Conservation (phyloP, 2,797 vertebrate genomes). For the Anguilla marmorata region DNA sequence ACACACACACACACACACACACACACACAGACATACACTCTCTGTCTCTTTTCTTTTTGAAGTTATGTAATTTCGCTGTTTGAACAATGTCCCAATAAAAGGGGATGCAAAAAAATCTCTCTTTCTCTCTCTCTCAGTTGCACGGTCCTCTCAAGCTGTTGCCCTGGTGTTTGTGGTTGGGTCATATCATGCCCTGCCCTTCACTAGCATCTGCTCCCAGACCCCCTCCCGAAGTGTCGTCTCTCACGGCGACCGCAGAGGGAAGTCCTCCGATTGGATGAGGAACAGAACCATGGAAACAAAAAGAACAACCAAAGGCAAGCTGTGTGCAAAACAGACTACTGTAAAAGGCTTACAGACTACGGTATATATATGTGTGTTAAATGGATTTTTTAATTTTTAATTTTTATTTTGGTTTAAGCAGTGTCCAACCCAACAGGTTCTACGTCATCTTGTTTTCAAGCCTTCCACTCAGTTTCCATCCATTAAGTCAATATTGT, state of each 20-base stretch:
- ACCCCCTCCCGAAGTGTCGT: not conserved
- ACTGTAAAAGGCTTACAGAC: too few species aligned
- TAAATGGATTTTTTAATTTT: too few species aligned
- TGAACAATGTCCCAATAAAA: too few species aligned
- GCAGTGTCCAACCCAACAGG: too few species aligned
- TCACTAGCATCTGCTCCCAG: conserved; percentile 3
- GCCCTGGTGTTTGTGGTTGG: not conserved
- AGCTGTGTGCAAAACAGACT: too few species aligned
- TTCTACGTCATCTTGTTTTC: too few species aligned
- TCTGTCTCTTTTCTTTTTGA: too few species aligned
- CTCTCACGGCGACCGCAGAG: not conserved
- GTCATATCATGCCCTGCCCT: not conserved
- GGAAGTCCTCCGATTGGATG: not conserved
- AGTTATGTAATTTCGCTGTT: too few species aligned
- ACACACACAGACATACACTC: too few species aligned
- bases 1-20: too few species aligned
- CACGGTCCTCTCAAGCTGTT: not conserved
- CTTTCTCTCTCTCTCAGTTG: not conserved
- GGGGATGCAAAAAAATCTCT: not conserved
- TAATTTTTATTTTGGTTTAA: not conserved
- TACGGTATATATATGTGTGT: too few species aligned
- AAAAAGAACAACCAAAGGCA: not conserved
- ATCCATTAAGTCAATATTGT: not conserved
- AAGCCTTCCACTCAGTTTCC: too few species aligned
- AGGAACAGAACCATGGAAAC: not conserved